A percentile compares a stretch with the other conserved stretches of the same genome.
These are phyloP conservation scores for Pedicia rivosa DNA, from an alignment of 2,888 invertebrate species.

Conservation along the genomic window DNA sequence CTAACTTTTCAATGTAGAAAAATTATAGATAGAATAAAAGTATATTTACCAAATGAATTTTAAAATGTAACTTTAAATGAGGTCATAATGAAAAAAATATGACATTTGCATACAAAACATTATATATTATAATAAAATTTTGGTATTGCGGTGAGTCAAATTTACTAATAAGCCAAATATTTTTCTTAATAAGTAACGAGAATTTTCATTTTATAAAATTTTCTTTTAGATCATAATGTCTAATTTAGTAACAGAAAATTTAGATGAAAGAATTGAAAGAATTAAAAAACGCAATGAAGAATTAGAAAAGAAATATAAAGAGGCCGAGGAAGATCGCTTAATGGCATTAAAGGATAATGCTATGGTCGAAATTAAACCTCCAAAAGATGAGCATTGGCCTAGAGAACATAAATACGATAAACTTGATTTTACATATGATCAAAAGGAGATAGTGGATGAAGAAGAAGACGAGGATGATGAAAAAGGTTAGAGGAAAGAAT, in stretches of 20 bases:
- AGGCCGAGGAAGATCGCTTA: slow-evolving; percentile 31
- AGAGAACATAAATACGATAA: slow-evolving; percentile 32
- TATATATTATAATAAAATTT: no score
- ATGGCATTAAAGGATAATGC: slow-evolving; percentile 30
- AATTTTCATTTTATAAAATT: no score
- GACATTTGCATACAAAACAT: no score
- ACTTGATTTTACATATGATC: slow-evolving; percentile 25
- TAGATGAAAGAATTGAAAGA: slow-evolving; percentile 15
- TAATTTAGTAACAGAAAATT: slow-evolving; percentile 12
- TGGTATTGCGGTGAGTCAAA: no score
- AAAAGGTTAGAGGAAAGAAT: not conserved
- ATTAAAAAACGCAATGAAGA: slow-evolving; percentile 15
- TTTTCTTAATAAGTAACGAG: no score
- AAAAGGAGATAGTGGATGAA: slow-evolving; percentile 14
- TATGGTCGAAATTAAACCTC: slow-evolving; percentile 26
- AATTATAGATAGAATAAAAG: no score
- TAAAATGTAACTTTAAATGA: no score
- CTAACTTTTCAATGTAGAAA: no score
- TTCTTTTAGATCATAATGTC: no score
- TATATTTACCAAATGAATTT: no score
- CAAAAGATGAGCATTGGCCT: slow-evolving; percentile 28
- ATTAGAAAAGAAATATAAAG: slow-evolving; percentile 16
- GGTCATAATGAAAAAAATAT: no score
- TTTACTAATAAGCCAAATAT: no score
- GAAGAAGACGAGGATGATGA: slow-evolving; percentile 11